These are phyloP conservation scores for Cantharis rufa DNA, from an alignment of 2,888 invertebrate genomes.

Conservation along the genomic window DNA sequence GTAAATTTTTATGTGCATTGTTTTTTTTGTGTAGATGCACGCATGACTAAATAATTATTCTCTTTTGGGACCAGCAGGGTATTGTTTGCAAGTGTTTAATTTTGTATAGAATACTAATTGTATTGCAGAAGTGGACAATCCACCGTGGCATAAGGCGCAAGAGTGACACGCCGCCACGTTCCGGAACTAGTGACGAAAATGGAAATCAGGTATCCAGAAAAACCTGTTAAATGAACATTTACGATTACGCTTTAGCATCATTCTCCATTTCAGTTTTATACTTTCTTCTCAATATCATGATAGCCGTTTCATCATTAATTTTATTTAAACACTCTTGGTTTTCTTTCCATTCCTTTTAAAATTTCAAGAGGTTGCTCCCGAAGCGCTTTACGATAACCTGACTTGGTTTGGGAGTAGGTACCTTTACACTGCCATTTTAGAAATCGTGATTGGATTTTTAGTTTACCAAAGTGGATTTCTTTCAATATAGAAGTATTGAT, in stretches of 20 bases:
- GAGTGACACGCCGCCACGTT: slow-evolving; percentile 63
- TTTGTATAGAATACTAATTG: slow-evolving; percentile 34
- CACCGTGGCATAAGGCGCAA: slow-evolving; percentile 79
- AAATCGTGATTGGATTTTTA: neutral
- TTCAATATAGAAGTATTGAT: neutral
- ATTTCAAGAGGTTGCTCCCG: neutral
- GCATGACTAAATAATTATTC: neutral
- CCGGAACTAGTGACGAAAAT: slow-evolving; percentile 58
- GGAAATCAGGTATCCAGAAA: slow-evolving; percentile 58
- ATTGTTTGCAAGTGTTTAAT: slow-evolving; percentile 6
- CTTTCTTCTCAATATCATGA: neutral
- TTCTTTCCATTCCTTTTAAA: neutral
- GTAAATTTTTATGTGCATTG: neutral
- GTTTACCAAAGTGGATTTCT: no score
- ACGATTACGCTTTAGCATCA: neutral
- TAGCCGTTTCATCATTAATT: neutral
- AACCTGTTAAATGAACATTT: slow-evolving; percentile 13
- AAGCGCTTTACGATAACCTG: neutral
- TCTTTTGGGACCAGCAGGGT: neutral
- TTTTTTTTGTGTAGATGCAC: neutral
- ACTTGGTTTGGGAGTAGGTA: neutral
- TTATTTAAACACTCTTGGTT: neutral
- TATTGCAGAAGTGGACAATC: slow-evolving; percentile 78
- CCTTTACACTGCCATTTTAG: neutral
- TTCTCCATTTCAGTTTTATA: neutral